Percentiles rank a stretch among this genome's conserved stretches.
These are phyloP conservation scores for Xerus rutilus DNA, from an alignment of 2,797 vertebrate genomes.

Conservation along the genomic window DNA sequence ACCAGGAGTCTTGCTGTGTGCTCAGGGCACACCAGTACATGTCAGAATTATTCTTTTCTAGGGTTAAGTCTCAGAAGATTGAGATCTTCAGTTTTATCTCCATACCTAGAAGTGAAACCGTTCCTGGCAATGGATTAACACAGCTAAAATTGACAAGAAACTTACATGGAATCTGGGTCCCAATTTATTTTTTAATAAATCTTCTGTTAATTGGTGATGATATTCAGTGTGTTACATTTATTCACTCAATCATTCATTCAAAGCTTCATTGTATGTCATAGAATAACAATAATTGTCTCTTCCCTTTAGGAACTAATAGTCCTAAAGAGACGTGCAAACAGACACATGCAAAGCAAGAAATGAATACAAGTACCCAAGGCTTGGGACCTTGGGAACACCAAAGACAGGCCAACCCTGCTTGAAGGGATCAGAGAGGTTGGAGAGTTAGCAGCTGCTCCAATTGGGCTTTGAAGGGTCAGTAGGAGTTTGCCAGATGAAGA, in stretches of 20 bases:
- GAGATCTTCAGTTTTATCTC: background rate
- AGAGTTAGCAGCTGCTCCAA: background rate
- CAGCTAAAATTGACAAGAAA: background rate
- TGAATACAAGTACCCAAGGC: too few species aligned
- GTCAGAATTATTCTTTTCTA: background rate
- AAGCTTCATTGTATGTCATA: background rate
- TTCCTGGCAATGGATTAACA: background rate
- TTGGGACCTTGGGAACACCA: background rate
- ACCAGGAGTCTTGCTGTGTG: background rate
- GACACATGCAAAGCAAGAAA: background rate
- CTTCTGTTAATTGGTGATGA: background rate
- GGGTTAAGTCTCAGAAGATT: background rate
- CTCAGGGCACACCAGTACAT: background rate
- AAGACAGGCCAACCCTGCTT: background rate
- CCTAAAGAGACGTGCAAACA: background rate
- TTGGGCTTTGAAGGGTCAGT: background rate
- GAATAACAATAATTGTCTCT: background rate
- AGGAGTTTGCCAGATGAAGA: background rate
- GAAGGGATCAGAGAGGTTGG: background rate
- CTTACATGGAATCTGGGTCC: background rate
- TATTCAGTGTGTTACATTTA: background rate
- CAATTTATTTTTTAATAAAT: background rate
- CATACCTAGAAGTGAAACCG: background rate
- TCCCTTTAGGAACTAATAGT: background rate
- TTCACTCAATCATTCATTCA: background rate